Conservation (phyloP, 35 echinoderm and acorn worm genomes). For the Lytechinus variegatus region DNA sequence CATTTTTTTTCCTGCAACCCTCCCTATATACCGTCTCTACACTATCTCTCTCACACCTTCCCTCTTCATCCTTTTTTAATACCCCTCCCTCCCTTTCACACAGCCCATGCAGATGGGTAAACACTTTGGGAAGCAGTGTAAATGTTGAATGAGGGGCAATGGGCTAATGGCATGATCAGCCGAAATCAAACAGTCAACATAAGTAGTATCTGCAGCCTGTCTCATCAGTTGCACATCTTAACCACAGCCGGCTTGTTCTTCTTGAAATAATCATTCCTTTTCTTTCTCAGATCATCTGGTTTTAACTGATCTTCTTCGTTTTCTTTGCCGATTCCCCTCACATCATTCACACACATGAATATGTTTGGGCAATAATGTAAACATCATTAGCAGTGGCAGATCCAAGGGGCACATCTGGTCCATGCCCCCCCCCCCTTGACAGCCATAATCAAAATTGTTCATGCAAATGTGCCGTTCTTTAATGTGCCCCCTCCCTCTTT, state of each 20-base stretch:
- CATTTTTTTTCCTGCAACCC: background rate
- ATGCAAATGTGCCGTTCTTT: too few relatives aligned
- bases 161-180: constrained; percentile 4
- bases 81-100: background rate
- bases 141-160: background rate
- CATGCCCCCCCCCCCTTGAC: too few relatives aligned
- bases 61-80: background rate
- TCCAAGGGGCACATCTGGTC: too few relatives aligned
- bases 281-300: background rate
- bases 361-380: background rate
- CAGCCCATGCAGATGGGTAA: background rate
- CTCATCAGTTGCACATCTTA: background rate
- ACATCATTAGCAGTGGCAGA: background rate
- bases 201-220: background rate
- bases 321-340: background rate
- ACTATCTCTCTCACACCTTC: background rate
- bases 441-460: too few relatives aligned
- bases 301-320: background rate
- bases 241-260: background rate
- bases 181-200: background rate
- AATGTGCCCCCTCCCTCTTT: too few relatives aligned
- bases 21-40: background rate
- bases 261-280: background rate
- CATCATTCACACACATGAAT: background rate
- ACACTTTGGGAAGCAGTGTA: background rate